phyloP scores from a whole-genome alignment of 2,888 invertebrate species.

The Drosophila nr. perissopoda region DNA sequence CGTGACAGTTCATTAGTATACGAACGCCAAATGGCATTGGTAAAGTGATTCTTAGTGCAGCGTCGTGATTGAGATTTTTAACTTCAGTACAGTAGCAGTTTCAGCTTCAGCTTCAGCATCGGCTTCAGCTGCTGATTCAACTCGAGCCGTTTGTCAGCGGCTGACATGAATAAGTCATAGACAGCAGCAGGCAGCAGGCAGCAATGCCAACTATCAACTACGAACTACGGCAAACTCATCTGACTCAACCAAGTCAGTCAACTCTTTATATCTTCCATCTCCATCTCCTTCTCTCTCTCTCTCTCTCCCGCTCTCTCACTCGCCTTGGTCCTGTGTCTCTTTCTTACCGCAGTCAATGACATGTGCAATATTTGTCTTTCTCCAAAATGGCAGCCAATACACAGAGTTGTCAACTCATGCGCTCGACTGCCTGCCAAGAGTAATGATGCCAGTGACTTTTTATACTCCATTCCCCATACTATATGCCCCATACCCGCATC shows the following conservation, averaged over 20 bases:
- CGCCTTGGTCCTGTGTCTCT: not conserved
- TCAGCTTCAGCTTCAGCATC: conserved; percentile 6
- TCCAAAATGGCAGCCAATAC: conserved; percentile 68
- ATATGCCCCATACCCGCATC: not conserved
- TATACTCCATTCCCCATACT: conserved; percentile 3
- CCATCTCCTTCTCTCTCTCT: not conserved
- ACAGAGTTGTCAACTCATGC: conserved; percentile 72
- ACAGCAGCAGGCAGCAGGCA: conserved; percentile 37
- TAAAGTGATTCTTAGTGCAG: conserved; percentile 62
- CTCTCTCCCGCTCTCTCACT: too few relatives aligned
- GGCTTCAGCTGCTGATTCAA: conserved; percentile 21
- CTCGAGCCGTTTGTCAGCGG: conserved; percentile 67
- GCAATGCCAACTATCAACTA: conserved; percentile 36
- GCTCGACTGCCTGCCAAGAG: conserved; percentile 67
- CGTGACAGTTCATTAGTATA: conserved; percentile 74
- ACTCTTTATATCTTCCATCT: conserved; percentile 1
- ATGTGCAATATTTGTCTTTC: conserved; percentile 75
- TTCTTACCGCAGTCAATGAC: conserved; percentile 60
- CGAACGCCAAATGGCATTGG: conserved; percentile 60
- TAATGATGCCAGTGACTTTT: conserved; percentile 62
- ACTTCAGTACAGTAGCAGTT: conserved; percentile 11
- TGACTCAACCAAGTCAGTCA: conserved; percentile 12
- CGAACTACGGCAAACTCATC: conserved; percentile 29
- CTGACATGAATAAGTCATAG: conserved; percentile 77
- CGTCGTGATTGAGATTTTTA: conserved; percentile 63